Conservation (phyloP, 2,888 invertebrate species). For the Polyploca ridens region DNA sequence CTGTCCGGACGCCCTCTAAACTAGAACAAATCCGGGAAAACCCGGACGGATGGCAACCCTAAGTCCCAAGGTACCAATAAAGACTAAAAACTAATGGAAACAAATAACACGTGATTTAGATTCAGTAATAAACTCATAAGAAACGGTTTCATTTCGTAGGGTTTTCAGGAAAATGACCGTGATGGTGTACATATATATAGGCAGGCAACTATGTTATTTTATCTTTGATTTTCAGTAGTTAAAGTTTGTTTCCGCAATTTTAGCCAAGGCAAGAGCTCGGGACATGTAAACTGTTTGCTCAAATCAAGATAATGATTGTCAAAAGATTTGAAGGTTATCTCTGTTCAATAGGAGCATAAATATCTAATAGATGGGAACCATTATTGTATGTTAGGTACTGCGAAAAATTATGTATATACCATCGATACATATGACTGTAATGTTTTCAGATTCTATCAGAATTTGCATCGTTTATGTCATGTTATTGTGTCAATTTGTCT, state of each 20-base stretch:
- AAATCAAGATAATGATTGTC: background rate
- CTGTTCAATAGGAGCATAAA: too few species aligned
- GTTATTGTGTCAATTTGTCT: conserved; percentile 2
- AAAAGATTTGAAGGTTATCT: background rate
- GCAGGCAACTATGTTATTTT: too few species aligned
- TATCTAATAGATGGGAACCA: too few species aligned
- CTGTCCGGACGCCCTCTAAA: too few species aligned
- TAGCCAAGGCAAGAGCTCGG: background rate
- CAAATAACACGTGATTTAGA: background rate
- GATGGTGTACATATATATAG: too few species aligned
- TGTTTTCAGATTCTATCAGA: conserved; percentile 1
- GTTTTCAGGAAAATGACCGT: background rate
- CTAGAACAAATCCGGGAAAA: too few species aligned
- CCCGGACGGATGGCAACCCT: too few species aligned
- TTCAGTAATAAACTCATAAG: background rate
- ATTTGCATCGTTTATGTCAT: too few species aligned
- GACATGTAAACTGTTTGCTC: background rate
- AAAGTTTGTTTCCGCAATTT: conserved; percentile 1
- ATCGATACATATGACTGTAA: background rate
- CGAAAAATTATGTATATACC: background rate
- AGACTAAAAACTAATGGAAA: background rate
- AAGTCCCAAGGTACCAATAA: too few species aligned
- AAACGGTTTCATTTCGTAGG: background rate
- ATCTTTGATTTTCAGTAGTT: background rate
- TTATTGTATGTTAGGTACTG: background rate